Evolutionary conservation across 2,113 vertebrate genomes (phyloP), one percentile per base, ranked within the genome.

Genomic region (Tinamus guttatus): DNA sequence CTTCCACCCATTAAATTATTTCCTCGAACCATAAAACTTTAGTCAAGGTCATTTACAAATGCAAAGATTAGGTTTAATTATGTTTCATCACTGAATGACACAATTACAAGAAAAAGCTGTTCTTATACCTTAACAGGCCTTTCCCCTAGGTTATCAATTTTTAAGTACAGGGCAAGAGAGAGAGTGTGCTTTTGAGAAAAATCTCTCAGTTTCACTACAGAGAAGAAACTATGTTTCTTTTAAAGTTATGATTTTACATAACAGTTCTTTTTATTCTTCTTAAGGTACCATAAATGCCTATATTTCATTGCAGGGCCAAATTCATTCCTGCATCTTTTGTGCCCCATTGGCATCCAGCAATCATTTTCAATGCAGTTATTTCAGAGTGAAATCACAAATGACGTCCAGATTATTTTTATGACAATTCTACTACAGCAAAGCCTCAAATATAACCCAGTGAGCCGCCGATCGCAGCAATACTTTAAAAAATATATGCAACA

Each of bases 121-220:
- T 91, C 89, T 85, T 75, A 58, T 93, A 91, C 79, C 65, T 86
- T 62, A 82, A 74, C 56, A 34, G 51, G 90, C 93, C 96, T 95
- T 93, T 95, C 96, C 97, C 89, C 81, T 96, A 93, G 96, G 94
- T 97, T 97, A 98, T 97, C 94, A 97, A 97, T 97, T 97, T 98
- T 98, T 98, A 97, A 98, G 95, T 73, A 95, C 90, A 96, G 76
- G 43, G 45, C 58, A 91, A 91, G 79, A 13, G 77, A 95, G 96
- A 93, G 95, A 95, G 52, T 74, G 32, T 60, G 89, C 93, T 96
- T 96, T 92, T 95, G 86, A 96, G 90, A 98, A 96, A 97, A 97
- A 93, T 96, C 96, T 94, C 89, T 95, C 74, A 70, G 63, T 93
- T 89, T 74, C 54, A 63, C 77, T 49, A 45, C 43, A 77, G 32